Conservation (phyloP, 2,888 invertebrate species). For the Sesia bembeciformis region DNA sequence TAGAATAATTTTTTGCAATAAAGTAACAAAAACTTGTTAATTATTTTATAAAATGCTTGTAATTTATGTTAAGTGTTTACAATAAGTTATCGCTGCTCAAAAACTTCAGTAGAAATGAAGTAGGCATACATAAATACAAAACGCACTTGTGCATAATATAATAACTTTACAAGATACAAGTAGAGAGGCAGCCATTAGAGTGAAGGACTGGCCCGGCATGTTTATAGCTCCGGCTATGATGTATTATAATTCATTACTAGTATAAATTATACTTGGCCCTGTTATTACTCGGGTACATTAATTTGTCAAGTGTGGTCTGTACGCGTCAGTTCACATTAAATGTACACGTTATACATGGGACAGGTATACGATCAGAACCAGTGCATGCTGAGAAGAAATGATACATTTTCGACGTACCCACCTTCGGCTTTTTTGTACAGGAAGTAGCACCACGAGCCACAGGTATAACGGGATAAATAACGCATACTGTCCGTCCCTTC, state of each 20-base stretch:
- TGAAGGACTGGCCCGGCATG: not conserved
- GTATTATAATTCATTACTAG: conserved; percentile 31
- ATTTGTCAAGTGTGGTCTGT: conserved; percentile 44
- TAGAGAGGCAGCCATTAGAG: not conserved
- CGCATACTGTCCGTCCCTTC: too few relatives aligned
- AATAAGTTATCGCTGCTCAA: too few relatives aligned
- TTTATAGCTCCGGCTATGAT: conserved; percentile 14
- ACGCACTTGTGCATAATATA: not conserved
- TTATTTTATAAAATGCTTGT: too few relatives aligned
- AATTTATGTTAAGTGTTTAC: too few relatives aligned
- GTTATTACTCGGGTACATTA: conserved; percentile 34
- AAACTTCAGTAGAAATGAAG: too few relatives aligned
- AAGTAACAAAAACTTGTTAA: too few relatives aligned
- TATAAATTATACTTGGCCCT: conserved; percentile 23
- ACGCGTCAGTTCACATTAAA: not conserved
- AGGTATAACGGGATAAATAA: too few relatives aligned
- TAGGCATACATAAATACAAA: not conserved
- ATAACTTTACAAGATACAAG: not conserved
- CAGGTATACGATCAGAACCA: not conserved
- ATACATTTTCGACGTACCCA: too few relatives aligned
- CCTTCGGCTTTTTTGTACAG: too few relatives aligned
- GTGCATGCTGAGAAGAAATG: too few relatives aligned
- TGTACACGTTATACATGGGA: not conserved
- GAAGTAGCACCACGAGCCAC: too few relatives aligned
- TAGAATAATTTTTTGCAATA: too few relatives aligned